phyloP scores from a whole-genome alignment of 2,797 vertebrate genomes.

The Thaleichthys pacificus region DNA sequence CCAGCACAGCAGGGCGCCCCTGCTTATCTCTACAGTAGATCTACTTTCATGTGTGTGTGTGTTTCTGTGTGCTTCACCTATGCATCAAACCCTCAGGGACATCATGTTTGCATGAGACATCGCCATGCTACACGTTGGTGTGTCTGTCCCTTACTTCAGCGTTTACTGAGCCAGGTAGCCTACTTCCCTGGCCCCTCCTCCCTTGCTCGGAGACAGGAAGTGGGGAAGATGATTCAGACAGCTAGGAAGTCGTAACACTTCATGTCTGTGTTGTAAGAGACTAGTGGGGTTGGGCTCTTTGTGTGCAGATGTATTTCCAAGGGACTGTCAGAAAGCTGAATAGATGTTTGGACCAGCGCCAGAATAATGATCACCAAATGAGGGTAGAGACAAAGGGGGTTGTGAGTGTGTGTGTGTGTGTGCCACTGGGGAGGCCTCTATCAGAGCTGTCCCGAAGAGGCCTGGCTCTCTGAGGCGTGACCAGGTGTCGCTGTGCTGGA shows the following conservation, averaged over 20 bases:
- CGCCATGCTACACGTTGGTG: too few relatives aligned
- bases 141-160: too few relatives aligned
- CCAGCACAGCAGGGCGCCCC: background rate
- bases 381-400: slow-evolving; percentile 13
- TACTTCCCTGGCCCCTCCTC: background rate
- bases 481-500: slow-evolving; percentile 65
- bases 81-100: too few relatives aligned
- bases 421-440: slow-evolving; percentile 46
- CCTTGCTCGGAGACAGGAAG: background rate
- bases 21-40: background rate
- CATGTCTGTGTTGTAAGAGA: background rate
- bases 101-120: too few relatives aligned
- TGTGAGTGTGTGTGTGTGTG: slow-evolving; percentile 20
- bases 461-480: slow-evolving; percentile 65
- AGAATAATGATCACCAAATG: slow-evolving; percentile 8
- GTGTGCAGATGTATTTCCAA: background rate
- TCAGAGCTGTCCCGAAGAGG: slow-evolving; percentile 55
- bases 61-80: background rate
- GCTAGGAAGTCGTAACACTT: background rate
- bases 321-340: background rate
- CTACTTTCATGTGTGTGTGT: background rate
- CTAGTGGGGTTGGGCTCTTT: background rate
- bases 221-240: background rate
- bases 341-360: slow-evolving; percentile 15
- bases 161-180: background rate